A percentile compares a stretch with the other conserved stretches of the same genome.
Conservation (phyloP, 2,888 invertebrate species). For the Polydrusus cervinus region DNA sequence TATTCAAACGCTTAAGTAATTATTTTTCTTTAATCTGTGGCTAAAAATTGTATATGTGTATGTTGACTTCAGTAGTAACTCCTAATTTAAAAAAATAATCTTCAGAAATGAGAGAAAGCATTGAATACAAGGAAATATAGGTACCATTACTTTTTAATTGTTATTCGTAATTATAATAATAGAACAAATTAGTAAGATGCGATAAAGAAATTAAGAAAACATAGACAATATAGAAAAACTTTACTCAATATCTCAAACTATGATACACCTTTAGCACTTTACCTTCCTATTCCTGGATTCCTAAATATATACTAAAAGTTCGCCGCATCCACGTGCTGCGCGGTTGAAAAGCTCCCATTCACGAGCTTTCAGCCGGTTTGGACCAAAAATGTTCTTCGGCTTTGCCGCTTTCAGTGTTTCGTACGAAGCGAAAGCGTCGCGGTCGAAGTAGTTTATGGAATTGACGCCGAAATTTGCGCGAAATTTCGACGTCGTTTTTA, state of each 20-base stretch:
- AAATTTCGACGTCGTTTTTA: neutral
- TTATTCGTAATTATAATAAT: too few relatives aligned
- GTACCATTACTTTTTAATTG: too few relatives aligned
- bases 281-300: conserved; percentile 6
- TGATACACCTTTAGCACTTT: too few relatives aligned
- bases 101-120: too few relatives aligned
- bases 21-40: too few relatives aligned
- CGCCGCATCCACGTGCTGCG: conserved; percentile 23
- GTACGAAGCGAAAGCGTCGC: conserved; percentile 5
- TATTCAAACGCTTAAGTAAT: too few relatives aligned
- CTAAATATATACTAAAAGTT: conserved; percentile 18
- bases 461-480: conserved; percentile 9
- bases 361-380: conserved; percentile 28
- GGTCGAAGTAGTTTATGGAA: conserved; percentile 7
- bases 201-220: too few relatives aligned
- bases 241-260: neutral
- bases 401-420: conserved; percentile 19
- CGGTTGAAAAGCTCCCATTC: conserved; percentile 7
- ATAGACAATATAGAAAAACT: neutral
- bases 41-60: too few relatives aligned
- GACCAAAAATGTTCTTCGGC: conserved; percentile 17
- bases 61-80: too few relatives aligned
- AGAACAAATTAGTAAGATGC: too few relatives aligned
- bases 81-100: too few relatives aligned
- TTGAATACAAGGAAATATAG: too few relatives aligned